Evolutionary conservation across 1,140 invertebrate species (phyloP).

Genomic region (Choristoneura fumiferana): DNA sequence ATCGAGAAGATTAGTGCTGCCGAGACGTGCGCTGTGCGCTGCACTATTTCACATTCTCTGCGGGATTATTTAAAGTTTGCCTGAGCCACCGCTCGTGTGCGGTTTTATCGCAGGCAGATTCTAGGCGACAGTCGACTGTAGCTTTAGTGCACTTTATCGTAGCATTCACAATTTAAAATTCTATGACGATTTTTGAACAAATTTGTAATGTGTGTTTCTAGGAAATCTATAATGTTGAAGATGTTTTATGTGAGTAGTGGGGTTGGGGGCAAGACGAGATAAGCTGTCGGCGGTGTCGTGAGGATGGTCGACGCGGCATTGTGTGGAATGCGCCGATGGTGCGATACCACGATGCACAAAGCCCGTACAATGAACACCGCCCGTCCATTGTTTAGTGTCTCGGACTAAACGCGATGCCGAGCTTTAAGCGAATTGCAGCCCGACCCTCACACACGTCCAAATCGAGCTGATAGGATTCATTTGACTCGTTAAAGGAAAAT

Average conservation of each 20-base stretch:
- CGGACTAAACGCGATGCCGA: conserved; percentile 51
- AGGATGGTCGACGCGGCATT: conserved; percentile 35
- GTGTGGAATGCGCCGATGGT: conserved; percentile 42
- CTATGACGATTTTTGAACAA: conserved; percentile 8
- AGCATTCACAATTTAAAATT: conserved; percentile 23
- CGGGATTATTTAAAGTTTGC: conserved; percentile 45
- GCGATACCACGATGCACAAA: conserved; percentile 61
- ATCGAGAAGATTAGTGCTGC: conserved; percentile 39
- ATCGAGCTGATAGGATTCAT: conserved; percentile 4
- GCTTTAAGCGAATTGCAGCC: conserved; percentile 49
- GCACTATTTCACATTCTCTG: conserved; percentile 38
- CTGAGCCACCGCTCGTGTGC: conserved; percentile 29
- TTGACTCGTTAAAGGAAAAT: conserved; percentile 11
- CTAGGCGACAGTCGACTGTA: conserved; percentile 18
- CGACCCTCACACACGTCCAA: conserved; percentile 16
- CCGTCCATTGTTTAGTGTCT: conserved; percentile 66
- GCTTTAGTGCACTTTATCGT: conserved; percentile 21
- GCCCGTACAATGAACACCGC: conserved; percentile 54
- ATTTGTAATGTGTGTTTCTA: neutral
- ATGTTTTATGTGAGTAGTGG: conserved; percentile 12
- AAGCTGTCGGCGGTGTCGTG: conserved; percentile 25
- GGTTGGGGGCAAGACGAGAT: conserved; percentile 21
- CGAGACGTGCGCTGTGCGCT: conserved; percentile 34
- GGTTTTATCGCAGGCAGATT: conserved; percentile 31
- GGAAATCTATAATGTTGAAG: conserved; percentile 6